Percentiles rank a stretch among this genome's conserved stretches.
Conservation (phyloP, 2,113 vertebrate species). For the Cygnus buccinator region DNA sequence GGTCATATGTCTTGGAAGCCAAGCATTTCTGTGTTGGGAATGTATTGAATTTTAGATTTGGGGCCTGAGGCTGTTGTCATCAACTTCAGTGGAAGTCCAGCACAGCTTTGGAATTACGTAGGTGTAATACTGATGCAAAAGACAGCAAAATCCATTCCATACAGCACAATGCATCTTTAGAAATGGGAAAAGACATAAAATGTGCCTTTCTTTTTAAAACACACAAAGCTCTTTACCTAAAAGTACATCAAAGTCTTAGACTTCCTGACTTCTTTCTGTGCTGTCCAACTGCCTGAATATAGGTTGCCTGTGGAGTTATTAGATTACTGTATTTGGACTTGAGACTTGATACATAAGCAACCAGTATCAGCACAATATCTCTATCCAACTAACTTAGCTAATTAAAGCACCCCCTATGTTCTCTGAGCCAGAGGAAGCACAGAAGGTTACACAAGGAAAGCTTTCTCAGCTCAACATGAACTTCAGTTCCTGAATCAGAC, state of each 20-base stretch:
- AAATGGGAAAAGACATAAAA: neutral
- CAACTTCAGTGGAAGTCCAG: neutral
- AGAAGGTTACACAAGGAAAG: neutral
- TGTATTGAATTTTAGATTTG: neutral
- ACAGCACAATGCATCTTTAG: neutral
- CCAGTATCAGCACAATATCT: neutral
- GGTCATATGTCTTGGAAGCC: neutral
- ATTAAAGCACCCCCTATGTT: neutral
- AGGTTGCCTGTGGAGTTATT: neutral
- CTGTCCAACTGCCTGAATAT: neutral
- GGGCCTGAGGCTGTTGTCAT: neutral
- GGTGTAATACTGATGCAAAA: neutral
- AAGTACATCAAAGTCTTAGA: neutral
- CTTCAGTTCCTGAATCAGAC: neutral
- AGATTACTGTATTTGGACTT: neutral
- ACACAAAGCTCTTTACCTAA: conserved; percentile 6
- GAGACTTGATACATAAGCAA: neutral
- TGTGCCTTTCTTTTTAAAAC: neutral
- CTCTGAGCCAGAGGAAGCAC: neutral
- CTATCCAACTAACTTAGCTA: neutral
- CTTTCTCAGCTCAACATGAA: neutral
- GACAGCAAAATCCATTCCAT: conserved; percentile 20
- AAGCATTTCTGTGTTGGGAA: neutral
- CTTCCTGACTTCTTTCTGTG: neutral
- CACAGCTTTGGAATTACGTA: conserved; percentile 19